Conservation (phyloP, 2,113 vertebrate genomes). For the Struthidea cinerea region DNA sequence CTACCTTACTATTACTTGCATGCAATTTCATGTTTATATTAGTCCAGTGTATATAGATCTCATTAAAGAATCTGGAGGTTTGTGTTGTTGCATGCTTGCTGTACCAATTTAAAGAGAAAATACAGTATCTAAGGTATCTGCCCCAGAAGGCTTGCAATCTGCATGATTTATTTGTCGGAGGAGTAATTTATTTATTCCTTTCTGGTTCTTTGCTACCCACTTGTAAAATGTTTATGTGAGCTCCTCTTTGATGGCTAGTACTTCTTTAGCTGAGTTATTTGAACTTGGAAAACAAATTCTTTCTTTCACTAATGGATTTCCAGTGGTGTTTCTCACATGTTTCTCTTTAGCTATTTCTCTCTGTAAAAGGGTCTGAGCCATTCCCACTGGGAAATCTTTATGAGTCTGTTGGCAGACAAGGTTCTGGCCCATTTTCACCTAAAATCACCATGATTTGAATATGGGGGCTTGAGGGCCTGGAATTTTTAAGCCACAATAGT, state of each 20-base stretch:
- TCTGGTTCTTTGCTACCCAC: conserved; percentile 8
- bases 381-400: background rate
- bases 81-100: rapidly evolving
- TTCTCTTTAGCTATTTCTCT: background rate
- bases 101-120: background rate
- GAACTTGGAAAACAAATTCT: background rate
- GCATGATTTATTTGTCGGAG: background rate
- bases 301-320: conserved; percentile 11
- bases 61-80: background rate
- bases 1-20: background rate
- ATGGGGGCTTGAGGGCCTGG: background rate
- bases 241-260: background rate
- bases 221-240: conserved; percentile 1
- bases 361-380: background rate
- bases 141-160: background rate
- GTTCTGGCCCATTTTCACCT: background rate
- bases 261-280: background rate
- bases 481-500: background rate
- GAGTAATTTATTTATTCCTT: conserved; percentile 1
- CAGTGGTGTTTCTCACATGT: background rate
- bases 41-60: background rate
- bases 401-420: background rate
- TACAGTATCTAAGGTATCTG: background rate
- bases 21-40: background rate
- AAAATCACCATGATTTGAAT: background rate